A percentile compares a stretch with the other conserved stretches of the same genome.
phyloP scores from a whole-genome alignment of 2,797 vertebrate species.

The Melanotaenia parkinsoni region DNA sequence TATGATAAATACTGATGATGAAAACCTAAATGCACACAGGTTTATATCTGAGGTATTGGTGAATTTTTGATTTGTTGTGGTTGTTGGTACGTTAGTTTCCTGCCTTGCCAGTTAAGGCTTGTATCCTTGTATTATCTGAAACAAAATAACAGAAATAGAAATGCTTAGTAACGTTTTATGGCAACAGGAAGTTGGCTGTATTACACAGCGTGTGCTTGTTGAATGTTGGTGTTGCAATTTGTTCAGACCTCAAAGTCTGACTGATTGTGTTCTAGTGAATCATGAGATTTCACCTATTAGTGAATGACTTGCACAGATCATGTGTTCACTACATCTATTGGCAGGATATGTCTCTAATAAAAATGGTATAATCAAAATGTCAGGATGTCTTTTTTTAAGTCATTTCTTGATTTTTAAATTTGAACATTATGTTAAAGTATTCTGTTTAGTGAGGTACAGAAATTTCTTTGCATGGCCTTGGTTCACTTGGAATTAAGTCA shows the following conservation, averaged over 20 bases:
- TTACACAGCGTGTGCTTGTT: neutral
- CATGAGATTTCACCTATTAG: conserved; percentile 19
- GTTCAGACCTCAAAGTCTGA: neutral
- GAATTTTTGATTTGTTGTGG: neutral
- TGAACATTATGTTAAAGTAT: neutral
- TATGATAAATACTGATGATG: neutral
- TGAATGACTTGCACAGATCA: conserved; percentile 1
- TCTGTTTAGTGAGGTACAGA: neutral
- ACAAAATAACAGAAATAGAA: neutral
- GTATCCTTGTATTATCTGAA: neutral
- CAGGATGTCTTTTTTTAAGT: neutral
- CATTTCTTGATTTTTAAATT: neutral
- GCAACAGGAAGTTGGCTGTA: conserved; percentile 30
- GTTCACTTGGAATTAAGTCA: neutral
- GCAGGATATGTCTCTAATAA: neutral
- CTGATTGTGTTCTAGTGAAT: conserved; percentile 5
- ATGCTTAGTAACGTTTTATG: conserved; percentile 1
- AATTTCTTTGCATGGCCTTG: neutral
- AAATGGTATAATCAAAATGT: conserved; percentile 12
- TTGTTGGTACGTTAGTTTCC: neutral
- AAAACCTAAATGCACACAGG: neutral
- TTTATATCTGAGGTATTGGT: neutral
- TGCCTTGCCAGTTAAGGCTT: neutral
- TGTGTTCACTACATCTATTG: neutral
- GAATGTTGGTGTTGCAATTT: conserved; percentile 23